A percentile compares a stretch with the other conserved stretches of the same genome.
These are phyloP conservation scores for Centruroides sculpturatus DNA, from an alignment of 1,140 invertebrate species.

Conservation along the genomic window DNA sequence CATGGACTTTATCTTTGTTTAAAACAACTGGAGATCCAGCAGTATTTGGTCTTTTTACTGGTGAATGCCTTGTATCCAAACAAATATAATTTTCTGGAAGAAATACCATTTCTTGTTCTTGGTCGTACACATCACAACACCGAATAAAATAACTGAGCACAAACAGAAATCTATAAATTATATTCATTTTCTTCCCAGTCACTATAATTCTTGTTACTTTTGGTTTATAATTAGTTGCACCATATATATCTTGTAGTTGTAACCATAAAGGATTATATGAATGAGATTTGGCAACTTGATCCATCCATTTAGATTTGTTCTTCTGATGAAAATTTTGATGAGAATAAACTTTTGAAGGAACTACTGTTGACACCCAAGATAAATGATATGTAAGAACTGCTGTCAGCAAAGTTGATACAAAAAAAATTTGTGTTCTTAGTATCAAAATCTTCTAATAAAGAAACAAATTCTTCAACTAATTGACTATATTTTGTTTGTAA, in stretches of 20 bases:
- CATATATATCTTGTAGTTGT: slow-evolving; percentile 70
- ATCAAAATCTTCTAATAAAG: no score
- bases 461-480: no score
- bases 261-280: no score
- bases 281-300: no score
- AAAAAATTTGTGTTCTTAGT: slow-evolving; percentile 33
- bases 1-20: no score
- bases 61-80: no score
- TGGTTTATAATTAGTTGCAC: slow-evolving; percentile 57
- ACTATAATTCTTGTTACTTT: slow-evolving; percentile 62
- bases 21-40: no score
- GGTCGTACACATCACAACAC: slow-evolving; percentile 48
- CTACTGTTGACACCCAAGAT: slow-evolving; percentile 71
- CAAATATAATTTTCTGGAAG: no score
- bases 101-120: slow-evolving; percentile 16
- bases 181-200: slow-evolving; percentile 46
- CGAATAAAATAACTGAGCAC: slow-evolving; percentile 67
- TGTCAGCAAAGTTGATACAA: slow-evolving; percentile 72
- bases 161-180: slow-evolving; percentile 39
- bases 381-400: slow-evolving; percentile 76
- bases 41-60: no score
- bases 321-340: no score
- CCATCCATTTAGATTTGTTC: no score
- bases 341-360: slow-evolving; percentile 16
- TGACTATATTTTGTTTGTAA: no score